Evolutionary conservation across 2,797 vertebrate species (phyloP), one percentile per base, ranked within the genome.

Genomic region (Lepilemur ruficaudatus): DNA sequence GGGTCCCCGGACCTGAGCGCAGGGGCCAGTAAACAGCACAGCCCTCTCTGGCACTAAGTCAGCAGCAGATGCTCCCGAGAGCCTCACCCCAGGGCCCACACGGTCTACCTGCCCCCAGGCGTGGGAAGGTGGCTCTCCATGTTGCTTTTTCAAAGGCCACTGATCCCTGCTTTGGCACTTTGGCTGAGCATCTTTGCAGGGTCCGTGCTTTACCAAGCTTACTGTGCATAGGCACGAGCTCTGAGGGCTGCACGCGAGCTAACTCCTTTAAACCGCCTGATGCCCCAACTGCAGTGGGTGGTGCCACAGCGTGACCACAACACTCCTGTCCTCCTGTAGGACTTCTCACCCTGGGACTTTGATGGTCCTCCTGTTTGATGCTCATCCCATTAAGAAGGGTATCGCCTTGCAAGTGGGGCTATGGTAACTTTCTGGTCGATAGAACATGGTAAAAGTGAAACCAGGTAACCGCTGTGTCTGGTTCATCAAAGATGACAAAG

Each of bases 331-430:
- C 20, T 41, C 38, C 38, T 38, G 0, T 32, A 28, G 20, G 8
- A 41, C 38, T 48, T 55, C 55, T 50, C 46, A 28, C 17, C 12
- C 7, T 13, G 28, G 67, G 25, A 88, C 28, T 13, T 30, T 35
- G 30, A 69, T 23, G 28, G 1, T 67, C 10, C 25, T 52, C 18
- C 12, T 7, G 43, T 35, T 18, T 17, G 61, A 32, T 0, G 0
- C 61, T 63, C 30, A 0, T 61, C 18, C 20, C 18, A 52, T 61
- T 18, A 15, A 52, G 69, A 79, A 30, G 0, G 1, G 12, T 3
- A 0, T 38, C 38, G 57, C 75, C 38, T 48, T 61, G 22, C 41
- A 25, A 59, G 2, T 63, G 46, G 28, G 0, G 17, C 12, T 82
- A 17, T 10, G 59, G 57, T 65, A 46, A 30, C 59, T 83, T 14